Percentiles rank a stretch among this genome's conserved stretches.
phyloP scores from a whole-genome alignment of 2,888 invertebrate genomes.

The Plebejus melissa region DNA sequence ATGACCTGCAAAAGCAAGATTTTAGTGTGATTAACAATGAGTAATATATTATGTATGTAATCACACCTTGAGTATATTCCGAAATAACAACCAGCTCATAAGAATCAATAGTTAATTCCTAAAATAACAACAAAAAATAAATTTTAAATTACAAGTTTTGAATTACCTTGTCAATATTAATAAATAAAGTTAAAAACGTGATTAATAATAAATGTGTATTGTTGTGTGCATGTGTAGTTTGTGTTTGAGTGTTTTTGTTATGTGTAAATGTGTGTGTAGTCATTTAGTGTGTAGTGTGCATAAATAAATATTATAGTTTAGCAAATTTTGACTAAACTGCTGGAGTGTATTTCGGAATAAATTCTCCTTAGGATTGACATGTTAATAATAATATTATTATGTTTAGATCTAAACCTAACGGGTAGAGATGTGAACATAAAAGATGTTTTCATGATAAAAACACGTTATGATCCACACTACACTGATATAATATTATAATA shows the following conservation, averaged over 20 bases:
- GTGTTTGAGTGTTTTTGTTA: background rate
- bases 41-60: background rate
- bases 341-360: background rate
- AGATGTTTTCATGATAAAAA: slow-evolving; percentile 56
- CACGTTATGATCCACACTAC: slow-evolving; percentile 58
- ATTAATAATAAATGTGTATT: background rate
- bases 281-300: background rate
- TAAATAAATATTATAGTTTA: background rate
- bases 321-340: background rate
- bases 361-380: background rate
- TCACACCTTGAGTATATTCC: slow-evolving; percentile 19
- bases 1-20: slow-evolving; percentile 3
- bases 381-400: slow-evolving; percentile 17
- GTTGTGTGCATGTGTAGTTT: background rate
- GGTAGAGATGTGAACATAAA: slow-evolving; percentile 54
- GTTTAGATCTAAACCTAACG: slow-evolving; percentile 30
- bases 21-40: slow-evolving; percentile 3
- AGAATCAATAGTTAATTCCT: background rate
- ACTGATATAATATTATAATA: slow-evolving; percentile 32
- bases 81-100: background rate
- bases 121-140: background rate
- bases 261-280: background rate
- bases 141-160: background rate
- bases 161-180: background rate
- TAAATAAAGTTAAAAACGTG: background rate